phyloP scores from a whole-genome alignment of 2,113 vertebrate species.

The Cebus imitator region DNA sequence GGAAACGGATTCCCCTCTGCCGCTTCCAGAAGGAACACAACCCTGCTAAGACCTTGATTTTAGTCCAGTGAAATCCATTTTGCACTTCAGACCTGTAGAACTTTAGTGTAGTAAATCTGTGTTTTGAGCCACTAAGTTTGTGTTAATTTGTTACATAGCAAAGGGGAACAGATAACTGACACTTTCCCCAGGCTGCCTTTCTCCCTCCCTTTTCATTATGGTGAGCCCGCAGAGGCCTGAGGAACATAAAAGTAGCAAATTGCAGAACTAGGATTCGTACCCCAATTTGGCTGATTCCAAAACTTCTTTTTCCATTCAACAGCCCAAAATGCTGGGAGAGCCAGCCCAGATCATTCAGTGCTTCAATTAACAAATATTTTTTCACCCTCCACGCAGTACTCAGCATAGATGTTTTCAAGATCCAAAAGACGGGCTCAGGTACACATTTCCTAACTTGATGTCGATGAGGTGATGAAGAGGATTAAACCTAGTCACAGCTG shows the following conservation, averaged over 20 bases:
- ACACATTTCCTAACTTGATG: neutral
- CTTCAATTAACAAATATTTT: neutral
- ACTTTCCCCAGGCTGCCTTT: neutral
- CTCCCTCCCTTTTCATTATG: neutral
- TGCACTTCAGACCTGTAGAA: neutral
- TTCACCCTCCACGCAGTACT: neutral
- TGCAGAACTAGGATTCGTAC: neutral
- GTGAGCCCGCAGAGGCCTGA: neutral
- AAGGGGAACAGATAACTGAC: neutral
- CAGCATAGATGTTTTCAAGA: neutral
- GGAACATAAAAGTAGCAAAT: neutral
- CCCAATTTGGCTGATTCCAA: neutral
- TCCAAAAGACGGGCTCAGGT: neutral
- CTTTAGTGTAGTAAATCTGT: neutral
- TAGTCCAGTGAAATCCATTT: neutral
- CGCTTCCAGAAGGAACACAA: neutral
- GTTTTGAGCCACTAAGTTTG: neutral
- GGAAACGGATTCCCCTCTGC: neutral
- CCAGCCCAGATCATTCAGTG: neutral
- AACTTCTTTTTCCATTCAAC: neutral
- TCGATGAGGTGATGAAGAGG: neutral
- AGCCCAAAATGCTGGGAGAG: neutral
- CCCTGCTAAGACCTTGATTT: neutral
- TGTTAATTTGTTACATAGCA: neutral
- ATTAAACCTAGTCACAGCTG: neutral